Conservation (phyloP, 2,797 vertebrate genomes). For the Thalassophryne amazonica region DNA sequence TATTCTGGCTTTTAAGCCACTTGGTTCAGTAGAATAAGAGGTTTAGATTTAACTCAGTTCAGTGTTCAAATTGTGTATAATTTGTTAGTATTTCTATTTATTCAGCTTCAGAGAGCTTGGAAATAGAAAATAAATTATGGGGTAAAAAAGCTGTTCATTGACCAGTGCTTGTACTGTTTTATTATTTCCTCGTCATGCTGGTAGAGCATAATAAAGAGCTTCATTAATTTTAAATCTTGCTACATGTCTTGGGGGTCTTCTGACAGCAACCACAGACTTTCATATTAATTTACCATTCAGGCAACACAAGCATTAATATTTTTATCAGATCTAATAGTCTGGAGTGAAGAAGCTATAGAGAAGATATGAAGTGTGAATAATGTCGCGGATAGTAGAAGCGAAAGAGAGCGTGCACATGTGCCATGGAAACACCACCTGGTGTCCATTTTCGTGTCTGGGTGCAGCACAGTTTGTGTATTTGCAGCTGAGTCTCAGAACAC, state of each 20-base stretch:
- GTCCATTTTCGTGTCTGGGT: slow-evolving; percentile 16
- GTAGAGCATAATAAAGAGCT: background rate
- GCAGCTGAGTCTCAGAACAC: slow-evolving; percentile 16
- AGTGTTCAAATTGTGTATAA: slow-evolving; percentile 5
- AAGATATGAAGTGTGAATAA: slow-evolving; percentile 21
- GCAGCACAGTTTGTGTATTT: slow-evolving; percentile 5
- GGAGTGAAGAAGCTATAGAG: slow-evolving; percentile 6
- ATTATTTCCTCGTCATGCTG: slow-evolving; percentile 6
- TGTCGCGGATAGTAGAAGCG: slow-evolving; percentile 6
- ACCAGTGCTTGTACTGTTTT: background rate
- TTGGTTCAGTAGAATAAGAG: slow-evolving; percentile 1
- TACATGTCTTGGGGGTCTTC: slow-evolving; percentile 11
- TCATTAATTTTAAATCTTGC: slow-evolving; percentile 11
- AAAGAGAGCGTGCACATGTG: background rate
- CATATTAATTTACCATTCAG: slow-evolving; percentile 32
- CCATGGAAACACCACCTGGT: slow-evolving; percentile 46
- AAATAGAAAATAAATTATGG: background rate
- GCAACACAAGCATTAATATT: slow-evolving; percentile 23
- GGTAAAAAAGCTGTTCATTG: background rate
- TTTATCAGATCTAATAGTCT: slow-evolving; percentile 32
- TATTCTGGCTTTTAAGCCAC: background rate
- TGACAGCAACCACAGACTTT: slow-evolving; percentile 14
- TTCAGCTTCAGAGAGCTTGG: background rate
- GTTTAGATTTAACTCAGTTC: background rate
- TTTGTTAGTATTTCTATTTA: background rate